Percentiles rank a stretch among this genome's conserved stretches.
Conservation (phyloP, 2,888 invertebrate genomes). For the Temnothorax rugatulus region DNA sequence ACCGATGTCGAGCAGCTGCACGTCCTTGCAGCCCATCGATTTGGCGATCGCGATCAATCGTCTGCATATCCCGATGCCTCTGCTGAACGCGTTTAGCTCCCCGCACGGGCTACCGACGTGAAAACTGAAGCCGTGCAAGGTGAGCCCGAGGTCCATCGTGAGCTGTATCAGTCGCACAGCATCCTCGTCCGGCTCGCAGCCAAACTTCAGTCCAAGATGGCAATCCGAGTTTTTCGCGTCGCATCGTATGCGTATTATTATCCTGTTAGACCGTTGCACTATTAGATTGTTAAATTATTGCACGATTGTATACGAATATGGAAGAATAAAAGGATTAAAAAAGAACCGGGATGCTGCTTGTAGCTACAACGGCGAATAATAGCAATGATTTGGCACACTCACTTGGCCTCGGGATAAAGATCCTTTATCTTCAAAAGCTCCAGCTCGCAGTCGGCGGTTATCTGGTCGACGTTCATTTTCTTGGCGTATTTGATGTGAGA, state of each 20-base stretch:
- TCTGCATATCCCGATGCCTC: constrained; percentile 87
- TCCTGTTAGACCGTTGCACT: constrained; percentile 64
- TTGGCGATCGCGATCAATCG: constrained; percentile 87
- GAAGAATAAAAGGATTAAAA: background rate
- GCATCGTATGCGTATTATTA: constrained; percentile 81
- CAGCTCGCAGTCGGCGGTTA: constrained; percentile 88
- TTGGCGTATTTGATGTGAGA: constrained; percentile 88
- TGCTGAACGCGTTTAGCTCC: constrained; percentile 87
- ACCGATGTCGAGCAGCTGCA: constrained; percentile 88
- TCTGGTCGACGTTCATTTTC: constrained; percentile 86
- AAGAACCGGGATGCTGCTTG: background rate
- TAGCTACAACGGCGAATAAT: background rate
- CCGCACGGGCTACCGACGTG: constrained; percentile 82
- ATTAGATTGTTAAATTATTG: background rate
- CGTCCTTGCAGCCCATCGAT: constrained; percentile 87
- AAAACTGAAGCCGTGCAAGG: constrained; percentile 83
- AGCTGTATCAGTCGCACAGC: constrained; percentile 77
- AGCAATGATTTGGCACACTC: constrained; percentile 36
- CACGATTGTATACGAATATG: background rate
- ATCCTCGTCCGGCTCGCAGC: constrained; percentile 80
- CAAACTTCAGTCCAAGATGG: constrained; percentile 81
- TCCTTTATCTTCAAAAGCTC: constrained; percentile 88
- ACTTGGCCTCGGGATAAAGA: constrained; percentile 87
- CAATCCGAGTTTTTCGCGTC: constrained; percentile 71
- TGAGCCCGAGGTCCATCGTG: constrained; percentile 77